phyloP scores from a whole-genome alignment of 2,888 invertebrate species.

The Oxytorus armatus region DNA sequence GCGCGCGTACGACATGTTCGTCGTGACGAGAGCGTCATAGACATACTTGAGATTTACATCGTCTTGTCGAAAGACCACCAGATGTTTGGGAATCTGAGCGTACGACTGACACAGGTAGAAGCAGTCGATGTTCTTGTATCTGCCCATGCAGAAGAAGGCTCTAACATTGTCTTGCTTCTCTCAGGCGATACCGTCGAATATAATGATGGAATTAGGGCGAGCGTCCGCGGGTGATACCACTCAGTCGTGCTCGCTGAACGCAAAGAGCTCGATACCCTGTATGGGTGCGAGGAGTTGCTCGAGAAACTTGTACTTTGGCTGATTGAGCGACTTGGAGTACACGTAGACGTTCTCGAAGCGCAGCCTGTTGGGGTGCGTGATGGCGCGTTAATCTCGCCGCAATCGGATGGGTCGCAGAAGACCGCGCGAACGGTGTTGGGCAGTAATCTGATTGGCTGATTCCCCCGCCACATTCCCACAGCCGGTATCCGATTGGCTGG shows the following conservation, averaged over 20 bases:
- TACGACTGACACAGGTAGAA: slow-evolving; percentile 71
- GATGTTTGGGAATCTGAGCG: slow-evolving; percentile 77
- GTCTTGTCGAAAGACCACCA: slow-evolving; percentile 80
- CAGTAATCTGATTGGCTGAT: too few relatives aligned
- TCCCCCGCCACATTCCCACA: too few relatives aligned
- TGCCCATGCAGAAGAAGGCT: slow-evolving; percentile 65
- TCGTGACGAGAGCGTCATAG: slow-evolving; percentile 64
- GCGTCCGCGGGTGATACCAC: slow-evolving; percentile 47
- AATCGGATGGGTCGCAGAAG: too few relatives aligned
- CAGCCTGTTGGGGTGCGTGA: slow-evolving; percentile 65
- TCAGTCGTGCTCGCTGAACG: slow-evolving; percentile 64
- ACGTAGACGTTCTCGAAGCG: too few relatives aligned
- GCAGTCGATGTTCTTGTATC: slow-evolving; percentile 68
- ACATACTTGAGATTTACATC: slow-evolving; percentile 78
- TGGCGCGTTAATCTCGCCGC: too few relatives aligned
- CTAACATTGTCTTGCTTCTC: slow-evolving; percentile 69
- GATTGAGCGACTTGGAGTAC: slow-evolving; percentile 57
- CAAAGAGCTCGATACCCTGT: slow-evolving; percentile 72
- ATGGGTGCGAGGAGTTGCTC: too few relatives aligned
- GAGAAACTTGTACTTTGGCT: slow-evolving; percentile 76
- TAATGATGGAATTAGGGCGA: slow-evolving; percentile 74
- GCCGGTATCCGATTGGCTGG: too few relatives aligned
- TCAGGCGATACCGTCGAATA: slow-evolving; percentile 82
- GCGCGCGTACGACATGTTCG: slow-evolving; percentile 65
- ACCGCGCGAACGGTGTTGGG: too few relatives aligned